Base-by-base conservation (phyloP, 37 sponge, comb jelly and placozoan genomes). In the Trichoplax adhaerens region DNA sequence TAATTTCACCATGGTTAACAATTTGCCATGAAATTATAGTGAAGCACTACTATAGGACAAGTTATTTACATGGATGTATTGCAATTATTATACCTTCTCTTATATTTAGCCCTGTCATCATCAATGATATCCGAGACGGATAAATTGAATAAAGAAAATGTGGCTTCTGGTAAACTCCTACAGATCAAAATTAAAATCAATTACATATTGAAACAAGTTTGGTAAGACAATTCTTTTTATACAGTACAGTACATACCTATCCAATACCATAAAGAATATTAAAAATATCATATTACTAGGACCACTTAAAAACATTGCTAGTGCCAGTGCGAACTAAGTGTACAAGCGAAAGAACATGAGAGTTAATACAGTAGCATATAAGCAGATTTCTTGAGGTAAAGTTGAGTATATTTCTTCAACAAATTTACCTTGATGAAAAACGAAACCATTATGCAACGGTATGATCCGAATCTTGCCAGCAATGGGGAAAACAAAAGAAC, bases 101-200 rank as follows among this genome's bases (percentile, higher is more conserved):
- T 74, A 50, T 76, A 50, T 52, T 3, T 70, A 50, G 12, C 12
- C 12, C 55, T 76, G 47, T 77, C 78, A 3, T 50, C 56, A 58
- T 77, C 78, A 73, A 77, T 77, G 60, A 77, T 56, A n/a, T 77
- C 72, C 4, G 78, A 76, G 53, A 77, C 55, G 47, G 54, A 48
- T 62, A 77, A 4, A 48, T 65, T 75, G 65, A 77, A 77, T 58
- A 77, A 72, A 7, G 78, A 77, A 49, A 77, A 77, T 3, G 65
- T 65, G 5, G 78, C 78, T n/a, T 71, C 72, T 51, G 72, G 60
- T 7, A 71, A 46, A 12, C 46, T 6, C 7, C 72, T 71, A 48
- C 6, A 71, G 49, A 7, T 52, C 68, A 66, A 12, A 5, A 66
- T 8, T 52, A 12, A 67, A 53, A 67, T 53, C 69, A 67, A 10